phyloP scores from a whole-genome alignment of 1,140 invertebrate species.

The Brachionus manjavacas region DNA sequence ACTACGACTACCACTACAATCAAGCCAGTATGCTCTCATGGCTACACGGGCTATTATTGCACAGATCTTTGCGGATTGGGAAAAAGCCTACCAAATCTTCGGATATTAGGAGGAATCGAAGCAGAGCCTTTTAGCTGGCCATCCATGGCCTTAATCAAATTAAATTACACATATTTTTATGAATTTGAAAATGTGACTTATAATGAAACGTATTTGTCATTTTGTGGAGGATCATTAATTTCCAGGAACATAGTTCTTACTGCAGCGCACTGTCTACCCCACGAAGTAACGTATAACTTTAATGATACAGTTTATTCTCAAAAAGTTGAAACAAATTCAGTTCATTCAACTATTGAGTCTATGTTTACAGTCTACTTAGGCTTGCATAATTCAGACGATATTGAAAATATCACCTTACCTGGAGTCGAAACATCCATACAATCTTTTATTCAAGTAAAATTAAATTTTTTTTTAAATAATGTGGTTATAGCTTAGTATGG shows the following conservation, averaged over 20 bases:
- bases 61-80: neutral
- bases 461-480: neutral
- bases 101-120: constrained; percentile 3
- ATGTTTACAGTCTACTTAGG: constrained; percentile 25
- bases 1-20: neutral
- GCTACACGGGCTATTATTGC: neutral
- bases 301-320: neutral
- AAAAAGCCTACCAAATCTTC: neutral
- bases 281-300: neutral
- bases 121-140: constrained; percentile 26
- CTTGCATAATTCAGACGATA: neutral
- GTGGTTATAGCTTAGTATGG: too few species aligned
- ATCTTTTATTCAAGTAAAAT: neutral
- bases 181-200: neutral
- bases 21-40: neutral
- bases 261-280: constrained; percentile 18
- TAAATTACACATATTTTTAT: constrained; percentile 14
- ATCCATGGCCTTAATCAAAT: neutral
- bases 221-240: constrained; percentile 31
- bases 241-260: neutral
- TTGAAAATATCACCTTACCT: neutral
- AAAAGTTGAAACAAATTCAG: neutral
- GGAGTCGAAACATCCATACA: neutral
- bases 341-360: neutral
- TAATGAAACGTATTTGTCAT: neutral